Percentiles rank a stretch among this genome's conserved stretches.
Evolutionary conservation across 2,797 vertebrate genomes (phyloP).

Genomic region (Chelidonichthys spinosus): DNA sequence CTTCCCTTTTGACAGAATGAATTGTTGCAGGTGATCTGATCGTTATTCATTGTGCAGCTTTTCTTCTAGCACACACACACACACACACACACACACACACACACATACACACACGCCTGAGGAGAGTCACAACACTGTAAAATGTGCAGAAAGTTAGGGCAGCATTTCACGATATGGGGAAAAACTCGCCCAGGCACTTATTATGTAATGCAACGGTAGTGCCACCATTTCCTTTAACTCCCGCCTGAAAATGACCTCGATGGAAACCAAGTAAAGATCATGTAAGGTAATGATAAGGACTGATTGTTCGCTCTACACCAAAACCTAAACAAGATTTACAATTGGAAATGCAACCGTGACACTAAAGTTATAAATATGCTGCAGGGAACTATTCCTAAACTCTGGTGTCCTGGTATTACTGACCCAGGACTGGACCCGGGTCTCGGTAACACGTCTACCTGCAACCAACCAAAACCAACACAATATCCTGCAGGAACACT

Average conservation of each 20-base stretch:
- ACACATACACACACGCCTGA: not conserved
- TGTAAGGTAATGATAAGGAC: not conserved
- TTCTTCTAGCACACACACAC: not conserved
- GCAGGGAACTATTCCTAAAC: constrained; percentile 3
- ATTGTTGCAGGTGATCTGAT: constrained; percentile 39
- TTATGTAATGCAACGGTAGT: not conserved
- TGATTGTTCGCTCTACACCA: constrained; percentile 9
- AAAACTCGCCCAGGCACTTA: not conserved
- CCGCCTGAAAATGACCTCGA: not conserved
- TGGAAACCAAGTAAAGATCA: constrained; percentile 6
- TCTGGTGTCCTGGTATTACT: not conserved
- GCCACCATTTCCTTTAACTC: constrained; percentile 16
- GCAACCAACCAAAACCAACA: constrained; percentile 32
- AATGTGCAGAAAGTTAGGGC: not conserved
- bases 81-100: too few relatives aligned
- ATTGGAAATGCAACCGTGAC: not conserved
- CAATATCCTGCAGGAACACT: constrained; percentile 36
- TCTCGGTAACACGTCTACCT: constrained; percentile 20
- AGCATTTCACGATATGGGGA: not conserved
- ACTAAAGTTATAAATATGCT: not conserved
- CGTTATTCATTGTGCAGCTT: constrained; percentile 34
- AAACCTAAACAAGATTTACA: constrained; percentile 22
- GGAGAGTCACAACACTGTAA: constrained; percentile 19
- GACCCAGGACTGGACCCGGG: not conserved
- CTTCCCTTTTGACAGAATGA: constrained; percentile 29